Conservation (phyloP, 2,888 invertebrate species). For the Mythimna ferrago region DNA sequence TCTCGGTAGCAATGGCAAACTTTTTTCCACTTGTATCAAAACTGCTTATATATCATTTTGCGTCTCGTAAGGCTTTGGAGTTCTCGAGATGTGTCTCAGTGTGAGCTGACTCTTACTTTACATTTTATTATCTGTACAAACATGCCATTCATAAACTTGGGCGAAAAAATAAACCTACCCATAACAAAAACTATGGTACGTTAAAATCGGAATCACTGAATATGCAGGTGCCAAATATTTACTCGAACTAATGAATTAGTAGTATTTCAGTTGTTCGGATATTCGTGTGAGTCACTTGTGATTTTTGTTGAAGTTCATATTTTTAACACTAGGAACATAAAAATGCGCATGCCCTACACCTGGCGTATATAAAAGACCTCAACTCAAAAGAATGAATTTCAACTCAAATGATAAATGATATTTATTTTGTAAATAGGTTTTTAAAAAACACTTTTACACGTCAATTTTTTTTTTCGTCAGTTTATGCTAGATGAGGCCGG, state of each 20-base stretch:
- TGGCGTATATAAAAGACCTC: background rate
- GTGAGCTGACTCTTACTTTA: background rate
- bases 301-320: background rate
- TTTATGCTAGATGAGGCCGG: no score
- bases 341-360: background rate
- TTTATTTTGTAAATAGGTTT: no score
- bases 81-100: no score
- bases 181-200: constrained; percentile 34
- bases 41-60: no score
- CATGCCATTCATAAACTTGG: constrained; percentile 52
- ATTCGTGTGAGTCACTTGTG: background rate
- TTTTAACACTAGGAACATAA: background rate
- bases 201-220: constrained; percentile 33
- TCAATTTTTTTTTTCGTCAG: no score
- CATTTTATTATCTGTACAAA: constrained; percentile 39
- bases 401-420: no score
- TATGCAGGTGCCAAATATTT: constrained; percentile 50
- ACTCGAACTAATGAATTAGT: constrained; percentile 31
- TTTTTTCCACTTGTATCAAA: no score
- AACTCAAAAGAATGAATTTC: no score
- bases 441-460: no score
- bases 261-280: constrained; percentile 14
- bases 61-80: no score
- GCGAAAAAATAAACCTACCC: constrained; percentile 42
- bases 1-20: no score